These are phyloP conservation scores for Nixonia krombeini DNA, from an alignment of 1,140 invertebrate genomes.

Conservation along the genomic window DNA sequence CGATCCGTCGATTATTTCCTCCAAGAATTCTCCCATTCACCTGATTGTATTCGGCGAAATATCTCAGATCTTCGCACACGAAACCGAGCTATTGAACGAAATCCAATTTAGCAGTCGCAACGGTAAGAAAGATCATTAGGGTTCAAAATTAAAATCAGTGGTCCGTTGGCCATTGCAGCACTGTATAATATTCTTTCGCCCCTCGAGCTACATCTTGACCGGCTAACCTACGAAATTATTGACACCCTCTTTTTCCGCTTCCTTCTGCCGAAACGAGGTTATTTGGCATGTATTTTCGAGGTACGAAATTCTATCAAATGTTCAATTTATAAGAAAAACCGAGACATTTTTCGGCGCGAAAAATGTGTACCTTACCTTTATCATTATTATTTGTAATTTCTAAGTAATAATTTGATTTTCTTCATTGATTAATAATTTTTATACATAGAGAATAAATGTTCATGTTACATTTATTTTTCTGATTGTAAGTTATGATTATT, in stretches of 20 bases:
- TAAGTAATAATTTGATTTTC: no score
- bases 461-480: no score
- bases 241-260: not conserved
- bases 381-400: no score
- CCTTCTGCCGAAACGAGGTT: no score
- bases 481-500: no score
- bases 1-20: constrained; percentile 5
- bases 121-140: not conserved
- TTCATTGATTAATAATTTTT: no score
- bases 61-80: not conserved
- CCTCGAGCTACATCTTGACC: no score
- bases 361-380: no score
- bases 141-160: constrained; percentile 11
- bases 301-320: no score
- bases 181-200: not conserved
- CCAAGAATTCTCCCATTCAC: not conserved
- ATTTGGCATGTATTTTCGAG: constrained; percentile 10
- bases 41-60: constrained; percentile 20
- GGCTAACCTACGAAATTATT: not conserved
- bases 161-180: constrained; percentile 2
- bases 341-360: no score
- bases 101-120: constrained; percentile 14
- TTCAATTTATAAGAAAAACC: no score
- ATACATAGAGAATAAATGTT: no score
- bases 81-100: constrained; percentile 12